phyloP scores from a whole-genome alignment of 2,888 invertebrate species.

The Volucella inflata region DNA sequence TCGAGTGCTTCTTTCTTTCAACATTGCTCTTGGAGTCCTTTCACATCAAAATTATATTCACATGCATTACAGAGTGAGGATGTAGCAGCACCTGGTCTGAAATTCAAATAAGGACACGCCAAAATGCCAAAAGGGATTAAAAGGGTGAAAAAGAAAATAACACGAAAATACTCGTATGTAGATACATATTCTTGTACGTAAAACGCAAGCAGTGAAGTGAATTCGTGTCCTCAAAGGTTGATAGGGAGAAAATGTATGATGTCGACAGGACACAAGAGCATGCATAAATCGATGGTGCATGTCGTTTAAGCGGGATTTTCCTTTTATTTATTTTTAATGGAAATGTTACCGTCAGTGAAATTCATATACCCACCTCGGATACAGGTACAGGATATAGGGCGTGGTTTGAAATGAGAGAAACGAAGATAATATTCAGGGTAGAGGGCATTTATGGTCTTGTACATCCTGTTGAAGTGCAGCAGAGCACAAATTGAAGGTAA shows the following conservation, averaged over 20 bases:
- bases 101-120: conserved; percentile 8
- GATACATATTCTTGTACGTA: background rate
- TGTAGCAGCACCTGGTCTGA: conserved; percentile 11
- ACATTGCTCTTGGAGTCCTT: background rate
- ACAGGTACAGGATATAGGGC: too few species aligned
- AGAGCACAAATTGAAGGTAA: too few species aligned
- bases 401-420: too few species aligned
- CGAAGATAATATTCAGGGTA: too few species aligned
- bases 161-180: background rate
- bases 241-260: background rate
- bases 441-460: too few species aligned
- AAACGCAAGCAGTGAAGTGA: background rate
- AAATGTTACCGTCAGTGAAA: conserved; percentile 4
- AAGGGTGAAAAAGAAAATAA: background rate
- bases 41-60: background rate
- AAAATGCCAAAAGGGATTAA: background rate
- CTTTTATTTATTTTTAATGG: conserved; percentile 36
- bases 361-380: too few species aligned
- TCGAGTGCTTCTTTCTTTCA: background rate
- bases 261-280: too few species aligned
- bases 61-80: conserved; percentile 5
- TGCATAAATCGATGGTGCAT: background rate
- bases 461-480: too few species aligned
- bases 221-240: background rate
- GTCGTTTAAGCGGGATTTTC: conserved; percentile 11